Evolutionary conservation across 2,888 invertebrate genomes (phyloP), one percentile per base, ranked within the genome.

Genomic region (Chaitophorus viminalis): DNA sequence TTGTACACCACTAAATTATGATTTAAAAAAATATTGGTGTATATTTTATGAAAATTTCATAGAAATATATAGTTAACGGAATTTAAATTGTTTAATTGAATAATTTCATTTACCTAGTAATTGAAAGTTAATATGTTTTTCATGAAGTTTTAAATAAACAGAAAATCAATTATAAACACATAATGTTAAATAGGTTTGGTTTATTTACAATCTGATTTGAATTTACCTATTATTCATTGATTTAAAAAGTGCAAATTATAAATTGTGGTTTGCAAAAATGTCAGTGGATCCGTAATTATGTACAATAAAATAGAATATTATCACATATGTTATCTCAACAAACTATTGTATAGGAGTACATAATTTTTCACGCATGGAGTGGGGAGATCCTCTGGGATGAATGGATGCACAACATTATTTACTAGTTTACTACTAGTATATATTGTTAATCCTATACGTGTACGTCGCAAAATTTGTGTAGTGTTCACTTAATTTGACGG

Each of bases 361-460:
- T 74, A 39, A 82, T 82, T 82, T 82, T 82, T 36, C 17, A 33
- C 84, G 33, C 31, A 29, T 6, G 31, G 39, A 79, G 86, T 78
- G 86, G 86, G 78, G 86, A 33, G 70, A 86, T 77, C 78, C 86
- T 79, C 72, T 4, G 60, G 79, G 60, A 87, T 87, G 78, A 87
- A 87, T 87, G 79, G 54, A 87, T 79, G 36, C 79, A 72, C 18
- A 60, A 33, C 52, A 78, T 78, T 39, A 54, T 78, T 11, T 86
- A 74, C 86, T 29, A 86, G 36, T 78, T 6, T 86, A 74, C 86
- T n/a, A 79, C 72, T 79, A 87, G 86, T 87, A 17, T 60, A 72
- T 31, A 54, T 54, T 46, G 65, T 84, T 79, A 87, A 87, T 79
- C 72, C 60, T 74, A 52, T 54, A 72, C 36, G 86, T 74, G 79